Evolutionary conservation across 2,888 invertebrate species (phyloP).

Genomic region (Drosophila hamatofila): DNA sequence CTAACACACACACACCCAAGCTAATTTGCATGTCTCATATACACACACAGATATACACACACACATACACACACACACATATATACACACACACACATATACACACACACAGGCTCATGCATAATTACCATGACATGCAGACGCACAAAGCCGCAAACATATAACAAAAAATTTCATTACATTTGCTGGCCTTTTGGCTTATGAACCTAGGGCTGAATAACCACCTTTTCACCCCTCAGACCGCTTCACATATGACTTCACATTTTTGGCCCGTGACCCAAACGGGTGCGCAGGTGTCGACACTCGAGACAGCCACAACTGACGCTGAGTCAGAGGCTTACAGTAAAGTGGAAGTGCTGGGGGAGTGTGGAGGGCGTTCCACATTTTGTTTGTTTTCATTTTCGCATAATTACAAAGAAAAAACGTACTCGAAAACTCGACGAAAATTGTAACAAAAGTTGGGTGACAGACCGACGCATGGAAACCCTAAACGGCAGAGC

Average conservation of each 20-base stretch:
- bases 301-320: constrained; percentile 59
- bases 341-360: background rate
- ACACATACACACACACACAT: background rate
- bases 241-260: constrained; percentile 73
- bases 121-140: constrained; percentile 75
- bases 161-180: constrained; percentile 65
- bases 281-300: constrained; percentile 72
- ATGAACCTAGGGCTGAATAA: constrained; percentile 38
- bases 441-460: constrained; percentile 72
- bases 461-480: constrained; percentile 67
- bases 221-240: constrained; percentile 7
- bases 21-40: constrained; percentile 25
- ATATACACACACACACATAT: background rate
- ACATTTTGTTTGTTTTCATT: constrained; percentile 68
- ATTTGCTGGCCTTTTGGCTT: constrained; percentile 48
- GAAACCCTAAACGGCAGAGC: constrained; percentile 52
- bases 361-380: constrained; percentile 18
- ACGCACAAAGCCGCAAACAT: constrained; percentile 55
- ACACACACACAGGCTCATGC: background rate
- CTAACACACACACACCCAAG: background rate
- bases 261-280: constrained; percentile 79
- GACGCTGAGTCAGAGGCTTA: constrained; percentile 57
- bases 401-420: constrained; percentile 73
- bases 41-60: background rate
- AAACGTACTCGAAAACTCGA: constrained; percentile 33